Conservation (phyloP, 2,113 vertebrate species). For the Cephalopterus ornatus region DNA sequence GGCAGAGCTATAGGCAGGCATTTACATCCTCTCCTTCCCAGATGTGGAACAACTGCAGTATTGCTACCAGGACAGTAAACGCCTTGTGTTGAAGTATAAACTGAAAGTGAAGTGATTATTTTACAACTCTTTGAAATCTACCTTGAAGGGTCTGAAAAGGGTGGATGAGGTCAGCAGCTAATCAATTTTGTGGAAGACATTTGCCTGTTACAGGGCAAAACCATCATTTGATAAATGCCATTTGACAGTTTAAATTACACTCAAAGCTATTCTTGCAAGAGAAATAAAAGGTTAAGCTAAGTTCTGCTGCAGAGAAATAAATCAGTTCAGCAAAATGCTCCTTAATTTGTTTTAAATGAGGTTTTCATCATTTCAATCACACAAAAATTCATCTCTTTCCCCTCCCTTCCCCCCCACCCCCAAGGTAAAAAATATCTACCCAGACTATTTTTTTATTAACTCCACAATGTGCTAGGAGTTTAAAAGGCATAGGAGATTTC, state of each 20-base stretch:
- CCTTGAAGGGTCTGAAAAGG: conserved; percentile 56
- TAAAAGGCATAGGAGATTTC: neutral
- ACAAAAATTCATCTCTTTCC: neutral
- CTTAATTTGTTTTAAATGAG: conserved; percentile 62
- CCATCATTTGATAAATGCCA: conserved; percentile 61
- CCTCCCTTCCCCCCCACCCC: too few relatives aligned
- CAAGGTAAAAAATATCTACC: neutral
- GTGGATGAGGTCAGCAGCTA: conserved; percentile 57
- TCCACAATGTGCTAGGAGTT: neutral
- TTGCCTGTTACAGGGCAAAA: conserved; percentile 56
- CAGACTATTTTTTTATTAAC: neutral
- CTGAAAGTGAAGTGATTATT: conserved; percentile 57
- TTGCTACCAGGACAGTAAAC: conserved; percentile 46
- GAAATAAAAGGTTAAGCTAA: conserved; percentile 66
- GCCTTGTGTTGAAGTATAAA: conserved; percentile 41
- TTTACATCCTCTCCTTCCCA: conserved; percentile 16
- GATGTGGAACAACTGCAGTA: neutral
- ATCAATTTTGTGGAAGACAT: conserved; percentile 65
- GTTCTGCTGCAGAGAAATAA: conserved; percentile 46
- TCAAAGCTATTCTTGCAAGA: conserved; percentile 52
- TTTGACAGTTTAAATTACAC: conserved; percentile 65
- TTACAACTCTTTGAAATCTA: conserved; percentile 56
- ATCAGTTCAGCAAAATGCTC: conserved; percentile 55
- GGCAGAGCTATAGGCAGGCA: neutral
- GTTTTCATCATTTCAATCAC: conserved; percentile 46